Percentiles rank a stretch among this genome's conserved stretches.
Evolutionary conservation across 2,113 vertebrate genomes (phyloP).

Genomic region (Mesembrinibis cayennensis): DNA sequence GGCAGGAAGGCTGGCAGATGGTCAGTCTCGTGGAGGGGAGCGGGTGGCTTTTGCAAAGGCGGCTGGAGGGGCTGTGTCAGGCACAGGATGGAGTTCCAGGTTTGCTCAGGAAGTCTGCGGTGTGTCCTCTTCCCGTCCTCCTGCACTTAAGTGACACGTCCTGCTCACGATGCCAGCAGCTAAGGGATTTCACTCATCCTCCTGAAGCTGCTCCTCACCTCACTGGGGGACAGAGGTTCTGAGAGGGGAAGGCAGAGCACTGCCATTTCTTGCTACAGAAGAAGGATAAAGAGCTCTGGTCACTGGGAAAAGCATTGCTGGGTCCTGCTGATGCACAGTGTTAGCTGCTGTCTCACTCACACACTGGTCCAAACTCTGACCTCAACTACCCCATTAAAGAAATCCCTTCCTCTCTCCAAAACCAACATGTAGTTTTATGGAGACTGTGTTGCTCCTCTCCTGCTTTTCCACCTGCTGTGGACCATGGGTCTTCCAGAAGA

Average conservation of each 20-base stretch:
- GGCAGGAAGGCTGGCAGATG: conserved; percentile 28
- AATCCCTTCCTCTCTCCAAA: not conserved
- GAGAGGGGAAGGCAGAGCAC: not conserved
- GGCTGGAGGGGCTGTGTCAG: not conserved
- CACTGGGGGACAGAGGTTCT: not conserved
- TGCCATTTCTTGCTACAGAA: not conserved
- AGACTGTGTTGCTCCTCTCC: not conserved
- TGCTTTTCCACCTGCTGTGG: not conserved
- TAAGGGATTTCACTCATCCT: not conserved
- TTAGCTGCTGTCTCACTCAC: not conserved
- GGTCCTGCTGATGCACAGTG: not conserved
- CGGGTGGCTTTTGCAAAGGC: not conserved
- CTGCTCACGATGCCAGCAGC: not conserved
- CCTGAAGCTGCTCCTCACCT: not conserved
- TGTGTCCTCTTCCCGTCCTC: not conserved
- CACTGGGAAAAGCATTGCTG: not conserved
- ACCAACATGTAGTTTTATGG: not conserved
- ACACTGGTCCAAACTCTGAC: not conserved
- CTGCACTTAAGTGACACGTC: not conserved
- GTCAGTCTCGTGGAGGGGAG: not conserved
- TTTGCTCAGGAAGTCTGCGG: not conserved
- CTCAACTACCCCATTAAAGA: not conserved
- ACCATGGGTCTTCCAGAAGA: not conserved
- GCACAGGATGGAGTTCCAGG: not conserved
- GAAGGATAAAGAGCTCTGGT: not conserved